Base-by-base conservation (phyloP, 2,797 vertebrate genomes). In the Lacerta agilis region DNA sequence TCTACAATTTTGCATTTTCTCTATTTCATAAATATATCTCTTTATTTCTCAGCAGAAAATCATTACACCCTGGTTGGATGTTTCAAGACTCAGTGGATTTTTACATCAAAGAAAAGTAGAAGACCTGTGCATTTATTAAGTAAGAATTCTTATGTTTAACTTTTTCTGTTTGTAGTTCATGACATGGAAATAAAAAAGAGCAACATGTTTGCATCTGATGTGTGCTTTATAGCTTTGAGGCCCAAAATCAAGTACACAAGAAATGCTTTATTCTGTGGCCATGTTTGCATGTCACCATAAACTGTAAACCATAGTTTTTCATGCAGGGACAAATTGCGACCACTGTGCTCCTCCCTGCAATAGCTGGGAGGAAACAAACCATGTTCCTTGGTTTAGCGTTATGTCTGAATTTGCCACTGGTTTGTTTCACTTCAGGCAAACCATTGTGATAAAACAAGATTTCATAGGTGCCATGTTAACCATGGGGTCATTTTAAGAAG, bases 1-100 rank as follows among this genome's bases (percentile, higher is more conserved):
- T 86, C 90, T 83, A 79, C 8, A 49, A 77, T 90, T 79, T 91
- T 79, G 94, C 72, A 87, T 91, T 86, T 94, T 95, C 91, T 83
- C 88, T 93, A 90, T 92, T 91, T 94, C 72, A 90, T 92, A 95
- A 89, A 92, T 78, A 71, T 91, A 82, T 95, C 89, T 94, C 61
- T 94, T 87, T 86, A 41, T 85, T 80, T 89, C 18, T 92, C 88
- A 93, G 90, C 1, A 58, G 86, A 93, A 92, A 95, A 90, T 89
- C 86, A 81, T 94, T 92, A 91, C 89, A 91, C 89, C 79, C 82
- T 93, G 83, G 73, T 88, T 96, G 89, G 79, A 61, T 79, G 88
- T 93, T 90, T 94, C 81, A 88, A 92, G 92, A 80, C 69, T 67
- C 41, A 69, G 58, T 94, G 93, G 88, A 86, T 7, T 92, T 93